Evolutionary conservation across 1,140 invertebrate species (phyloP).

Genomic region (Tyrophagus putrescentiae): DNA sequence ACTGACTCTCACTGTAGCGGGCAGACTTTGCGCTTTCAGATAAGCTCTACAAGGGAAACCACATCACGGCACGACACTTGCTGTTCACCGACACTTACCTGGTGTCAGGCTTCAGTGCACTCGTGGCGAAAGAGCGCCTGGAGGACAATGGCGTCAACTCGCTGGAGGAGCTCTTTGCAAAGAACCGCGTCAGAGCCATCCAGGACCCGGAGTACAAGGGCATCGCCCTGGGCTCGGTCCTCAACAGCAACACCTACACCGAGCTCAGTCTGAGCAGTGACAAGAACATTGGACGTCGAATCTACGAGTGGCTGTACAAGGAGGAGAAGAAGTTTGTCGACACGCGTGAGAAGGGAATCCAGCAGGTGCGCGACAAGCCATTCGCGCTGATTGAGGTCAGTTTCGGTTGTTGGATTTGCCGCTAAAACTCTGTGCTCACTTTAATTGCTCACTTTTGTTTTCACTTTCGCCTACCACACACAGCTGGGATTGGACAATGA

Average conservation of each 20-base stretch:
- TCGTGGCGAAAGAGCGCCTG: neutral
- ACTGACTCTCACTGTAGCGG: neutral
- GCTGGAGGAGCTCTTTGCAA: neutral
- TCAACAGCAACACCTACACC: neutral
- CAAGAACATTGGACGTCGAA: neutral
- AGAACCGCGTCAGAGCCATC: neutral
- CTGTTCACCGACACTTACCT: neutral
- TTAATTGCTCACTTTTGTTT: too few relatives aligned
- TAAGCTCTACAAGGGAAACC: too few relatives aligned
- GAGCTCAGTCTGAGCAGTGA: neutral
- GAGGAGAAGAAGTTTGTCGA: neutral
- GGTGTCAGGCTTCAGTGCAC: constrained; percentile 5
- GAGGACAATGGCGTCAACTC: neutral
- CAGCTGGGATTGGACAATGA: constrained; percentile 1
- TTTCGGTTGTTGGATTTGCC: too few relatives aligned
- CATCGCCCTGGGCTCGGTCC: neutral
- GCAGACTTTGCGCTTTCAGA: constrained; percentile 9
- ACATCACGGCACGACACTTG: neutral
- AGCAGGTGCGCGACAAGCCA: neutral
- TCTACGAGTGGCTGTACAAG: constrained; percentile 1
- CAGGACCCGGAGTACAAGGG: neutral
- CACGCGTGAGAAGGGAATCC: neutral
- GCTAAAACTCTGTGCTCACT: too few relatives aligned
- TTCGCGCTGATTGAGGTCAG: constrained; percentile 3
- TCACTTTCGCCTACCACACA: too few relatives aligned